These are phyloP conservation scores for Corythaixoides concolor DNA, from an alignment of 2,113 vertebrate species.

Conservation along the genomic window DNA sequence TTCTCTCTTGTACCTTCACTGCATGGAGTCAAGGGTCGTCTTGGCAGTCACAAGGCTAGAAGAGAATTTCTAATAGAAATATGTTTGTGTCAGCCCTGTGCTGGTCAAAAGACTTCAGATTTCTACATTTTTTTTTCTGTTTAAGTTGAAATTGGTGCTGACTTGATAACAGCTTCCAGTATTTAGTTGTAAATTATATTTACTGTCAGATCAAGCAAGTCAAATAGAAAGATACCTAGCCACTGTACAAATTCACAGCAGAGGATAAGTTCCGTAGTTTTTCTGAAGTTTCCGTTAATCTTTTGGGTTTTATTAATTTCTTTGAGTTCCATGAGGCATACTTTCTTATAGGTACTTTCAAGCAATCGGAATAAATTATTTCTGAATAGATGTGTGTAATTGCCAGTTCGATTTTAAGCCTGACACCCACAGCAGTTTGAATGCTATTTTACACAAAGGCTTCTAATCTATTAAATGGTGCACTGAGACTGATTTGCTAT, in stretches of 20 bases:
- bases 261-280: neutral
- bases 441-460: neutral
- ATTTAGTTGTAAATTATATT: neutral
- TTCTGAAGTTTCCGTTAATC: neutral
- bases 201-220: neutral
- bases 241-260: neutral
- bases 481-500: slow-evolving; percentile 24
- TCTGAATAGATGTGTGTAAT: slow-evolving; percentile 13
- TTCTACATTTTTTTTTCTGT: neutral
- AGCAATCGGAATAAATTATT: slow-evolving; percentile 34
- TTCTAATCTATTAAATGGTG: slow-evolving; percentile 32
- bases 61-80: neutral
- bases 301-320: neutral
- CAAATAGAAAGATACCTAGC: neutral
- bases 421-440: slow-evolving; percentile 19
- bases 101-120: neutral
- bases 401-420: slow-evolving; percentile 53
- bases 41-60: neutral
- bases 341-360: neutral
- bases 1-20: neutral
- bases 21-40: neutral
- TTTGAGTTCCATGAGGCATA: neutral
- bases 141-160: neutral
- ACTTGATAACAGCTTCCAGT: neutral
- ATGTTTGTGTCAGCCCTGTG: neutral